phyloP scores from a whole-genome alignment of 2,888 invertebrate genomes.

The Agriopis leucophaearia region DNA sequence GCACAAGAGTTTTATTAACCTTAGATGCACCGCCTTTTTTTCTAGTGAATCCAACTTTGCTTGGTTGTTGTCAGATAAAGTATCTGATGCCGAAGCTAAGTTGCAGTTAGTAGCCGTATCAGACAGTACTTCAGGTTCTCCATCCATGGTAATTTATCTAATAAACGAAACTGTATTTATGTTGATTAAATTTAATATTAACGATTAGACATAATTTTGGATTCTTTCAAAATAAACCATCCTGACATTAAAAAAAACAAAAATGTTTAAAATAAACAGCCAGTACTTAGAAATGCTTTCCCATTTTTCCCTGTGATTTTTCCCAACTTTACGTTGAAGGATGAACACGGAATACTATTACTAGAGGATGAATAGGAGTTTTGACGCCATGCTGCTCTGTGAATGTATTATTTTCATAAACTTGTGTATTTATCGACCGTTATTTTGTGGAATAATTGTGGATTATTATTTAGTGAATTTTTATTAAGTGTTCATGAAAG shows the following conservation, averaged over 20 bases:
- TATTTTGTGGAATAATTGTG: too few relatives aligned
- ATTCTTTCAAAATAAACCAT: constrained; percentile 48
- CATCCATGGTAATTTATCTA: constrained; percentile 67
- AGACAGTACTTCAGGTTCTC: constrained; percentile 74
- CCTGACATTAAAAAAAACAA: constrained; percentile 14
- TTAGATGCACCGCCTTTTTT: constrained; percentile 81
- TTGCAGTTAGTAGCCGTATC: constrained; percentile 76
- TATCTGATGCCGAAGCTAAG: constrained; percentile 70
- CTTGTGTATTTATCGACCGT: too few relatives aligned
- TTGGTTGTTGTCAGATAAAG: constrained; percentile 73
- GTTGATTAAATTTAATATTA: constrained; percentile 40
- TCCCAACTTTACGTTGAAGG: too few relatives aligned
- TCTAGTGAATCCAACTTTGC: constrained; percentile 78
- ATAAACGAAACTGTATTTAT: constrained; percentile 23
- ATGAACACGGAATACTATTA: too few relatives aligned
- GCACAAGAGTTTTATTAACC: constrained; percentile 47
- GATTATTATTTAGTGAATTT: too few relatives aligned
- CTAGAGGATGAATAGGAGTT: too few relatives aligned
- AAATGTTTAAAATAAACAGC: background rate
- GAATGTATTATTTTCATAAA: too few relatives aligned
- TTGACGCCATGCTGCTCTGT: too few relatives aligned
- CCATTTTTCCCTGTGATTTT: too few relatives aligned
- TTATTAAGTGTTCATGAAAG: too few relatives aligned
- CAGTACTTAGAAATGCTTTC: background rate
- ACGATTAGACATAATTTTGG: constrained; percentile 63